These are phyloP conservation scores for Rhynchotus rufescens DNA, from an alignment of 2,797 vertebrate species.

Conservation along the genomic window DNA sequence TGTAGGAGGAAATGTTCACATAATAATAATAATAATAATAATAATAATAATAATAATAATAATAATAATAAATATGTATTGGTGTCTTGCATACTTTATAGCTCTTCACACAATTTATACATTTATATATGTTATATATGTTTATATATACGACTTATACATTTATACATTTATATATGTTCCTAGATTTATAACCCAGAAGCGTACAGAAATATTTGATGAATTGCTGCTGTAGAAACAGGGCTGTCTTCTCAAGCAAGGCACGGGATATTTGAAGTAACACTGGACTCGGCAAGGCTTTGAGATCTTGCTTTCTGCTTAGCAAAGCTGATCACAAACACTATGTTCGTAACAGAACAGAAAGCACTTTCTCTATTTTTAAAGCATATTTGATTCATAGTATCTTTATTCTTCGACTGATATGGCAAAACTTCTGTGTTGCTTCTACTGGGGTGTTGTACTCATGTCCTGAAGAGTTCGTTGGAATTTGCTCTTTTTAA, in stretches of 20 bases:
- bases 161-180: neutral
- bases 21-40: no score
- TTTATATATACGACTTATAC: neutral
- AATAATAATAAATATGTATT: no score
- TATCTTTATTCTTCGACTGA: neutral
- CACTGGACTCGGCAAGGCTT: neutral
- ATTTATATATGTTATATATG: neutral
- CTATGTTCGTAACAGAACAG: fast-evolving
- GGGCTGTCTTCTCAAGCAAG: neutral
- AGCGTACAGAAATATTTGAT: neutral
- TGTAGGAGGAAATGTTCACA: neutral
- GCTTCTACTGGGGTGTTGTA: neutral
- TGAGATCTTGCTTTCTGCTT: neutral
- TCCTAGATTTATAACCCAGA: neutral
- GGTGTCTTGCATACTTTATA: neutral
- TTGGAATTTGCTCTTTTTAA: neutral
- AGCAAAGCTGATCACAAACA: neutral
- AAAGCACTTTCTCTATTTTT: neutral
- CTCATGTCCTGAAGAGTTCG: neutral
- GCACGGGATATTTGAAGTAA: neutral
- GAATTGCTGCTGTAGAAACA: neutral
- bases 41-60: no score
- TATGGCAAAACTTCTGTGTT: neutral
- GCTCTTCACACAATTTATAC: neutral
- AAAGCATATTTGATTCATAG: neutral